Evolutionary conservation across 1,140 invertebrate genomes (phyloP).

Genomic region (Drosophila pruinosa): DNA sequence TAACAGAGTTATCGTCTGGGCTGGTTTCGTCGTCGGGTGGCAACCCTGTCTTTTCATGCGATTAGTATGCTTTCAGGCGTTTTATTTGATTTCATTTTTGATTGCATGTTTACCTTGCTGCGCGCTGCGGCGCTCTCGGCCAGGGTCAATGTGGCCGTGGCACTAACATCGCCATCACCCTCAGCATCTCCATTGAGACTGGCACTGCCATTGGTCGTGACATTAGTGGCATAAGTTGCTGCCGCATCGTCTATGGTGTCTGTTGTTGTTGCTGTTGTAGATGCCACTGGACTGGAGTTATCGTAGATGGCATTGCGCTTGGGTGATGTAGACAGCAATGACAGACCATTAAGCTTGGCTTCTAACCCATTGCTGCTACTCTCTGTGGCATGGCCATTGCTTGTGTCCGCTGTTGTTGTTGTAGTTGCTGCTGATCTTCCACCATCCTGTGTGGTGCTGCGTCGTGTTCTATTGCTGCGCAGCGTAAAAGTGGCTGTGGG

Average conservation of each 20-base stretch:
- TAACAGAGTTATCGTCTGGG: not conserved
- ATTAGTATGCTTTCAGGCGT: conserved; percentile 27
- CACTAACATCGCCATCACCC: conserved; percentile 44
- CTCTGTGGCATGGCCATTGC: conserved; percentile 28
- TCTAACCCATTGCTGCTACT: conserved; percentile 51
- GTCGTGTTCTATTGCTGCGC: conserved; percentile 25
- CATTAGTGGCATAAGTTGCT: not conserved
- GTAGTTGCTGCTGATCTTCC: not conserved
- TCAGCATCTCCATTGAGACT: conserved; percentile 2
- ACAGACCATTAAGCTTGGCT: conserved; percentile 59
- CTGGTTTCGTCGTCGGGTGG: not conserved
- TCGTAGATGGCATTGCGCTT: conserved; percentile 71
- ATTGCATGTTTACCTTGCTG: conserved; percentile 61
- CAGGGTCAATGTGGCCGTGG: conserved; percentile 59
- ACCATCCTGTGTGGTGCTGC: conserved; percentile 37
- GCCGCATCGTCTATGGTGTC: conserved; percentile 61
- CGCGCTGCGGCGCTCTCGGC: conserved; percentile 36
- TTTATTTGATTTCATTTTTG: conserved; percentile 14
- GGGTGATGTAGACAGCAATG: conserved; percentile 53
- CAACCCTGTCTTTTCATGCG: conserved; percentile 35
- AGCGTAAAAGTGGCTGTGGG: conserved; percentile 74
- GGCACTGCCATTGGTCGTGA: not conserved
- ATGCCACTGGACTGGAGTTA: conserved; percentile 16
- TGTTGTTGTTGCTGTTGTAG: not conserved
- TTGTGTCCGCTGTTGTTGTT: not conserved